Evolutionary conservation across 2,888 invertebrate genomes (phyloP).

Genomic region (Scaptomyza reducta): DNA sequence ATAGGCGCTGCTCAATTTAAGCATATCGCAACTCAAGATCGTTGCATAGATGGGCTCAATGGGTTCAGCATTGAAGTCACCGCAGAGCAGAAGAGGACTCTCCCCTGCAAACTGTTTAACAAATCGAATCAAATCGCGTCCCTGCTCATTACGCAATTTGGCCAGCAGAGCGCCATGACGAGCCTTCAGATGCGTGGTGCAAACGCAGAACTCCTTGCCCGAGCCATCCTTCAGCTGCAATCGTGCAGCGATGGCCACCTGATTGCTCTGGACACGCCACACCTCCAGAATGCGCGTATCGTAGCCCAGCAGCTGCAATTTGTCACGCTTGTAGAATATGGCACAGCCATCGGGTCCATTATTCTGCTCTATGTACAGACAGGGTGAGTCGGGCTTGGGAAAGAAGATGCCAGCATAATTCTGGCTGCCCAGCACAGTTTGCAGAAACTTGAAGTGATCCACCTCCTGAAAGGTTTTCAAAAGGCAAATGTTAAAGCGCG

Average conservation of each 20-base stretch:
- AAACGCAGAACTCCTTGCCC: slow-evolving; percentile 87
- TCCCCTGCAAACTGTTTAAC: slow-evolving; percentile 84
- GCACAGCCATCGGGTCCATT: slow-evolving; percentile 93
- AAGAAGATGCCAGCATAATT: slow-evolving; percentile 89
- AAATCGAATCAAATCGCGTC: slow-evolving; percentile 88
- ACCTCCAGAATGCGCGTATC: slow-evolving; percentile 88
- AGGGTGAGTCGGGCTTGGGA: slow-evolving; percentile 91
- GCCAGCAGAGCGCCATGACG: slow-evolving; percentile 88
- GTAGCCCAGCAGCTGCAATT: slow-evolving; percentile 86
- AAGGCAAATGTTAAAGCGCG: slow-evolving; percentile 53
- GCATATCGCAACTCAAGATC: slow-evolving; percentile 84
- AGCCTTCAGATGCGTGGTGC: slow-evolving; percentile 91
- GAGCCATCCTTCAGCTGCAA: slow-evolving; percentile 86
- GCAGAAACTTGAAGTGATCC: slow-evolving; percentile 89
- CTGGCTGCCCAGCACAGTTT: slow-evolving; percentile 86
- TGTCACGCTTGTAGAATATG: slow-evolving; percentile 88
- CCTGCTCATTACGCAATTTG: slow-evolving; percentile 89
- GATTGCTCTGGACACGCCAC: slow-evolving; percentile 90
- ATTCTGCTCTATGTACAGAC: slow-evolving; percentile 89
- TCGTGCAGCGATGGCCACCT: slow-evolving; percentile 87
- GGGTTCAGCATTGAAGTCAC: slow-evolving; percentile 92
- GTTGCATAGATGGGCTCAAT: slow-evolving; percentile 89
- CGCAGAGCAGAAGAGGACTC: slow-evolving; percentile 88
- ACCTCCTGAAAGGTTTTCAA: slow-evolving; percentile 86
- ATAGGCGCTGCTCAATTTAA: slow-evolving; percentile 86